phyloP scores from a whole-genome alignment of 2,113 vertebrate species.

The Clarias macrocephalus region DNA sequence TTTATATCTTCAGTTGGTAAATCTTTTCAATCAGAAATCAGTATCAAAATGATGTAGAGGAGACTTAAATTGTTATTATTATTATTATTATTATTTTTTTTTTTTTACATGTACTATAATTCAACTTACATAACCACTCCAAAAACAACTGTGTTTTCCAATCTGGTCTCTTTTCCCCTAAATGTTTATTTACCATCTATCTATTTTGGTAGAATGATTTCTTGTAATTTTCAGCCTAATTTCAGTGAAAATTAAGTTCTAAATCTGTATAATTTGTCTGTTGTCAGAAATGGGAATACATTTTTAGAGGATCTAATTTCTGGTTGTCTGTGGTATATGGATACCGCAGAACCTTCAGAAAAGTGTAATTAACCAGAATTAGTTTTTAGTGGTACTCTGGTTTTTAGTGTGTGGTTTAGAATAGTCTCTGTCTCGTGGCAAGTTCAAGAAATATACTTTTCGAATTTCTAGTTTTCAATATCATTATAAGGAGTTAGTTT shows the following conservation, averaged over 20 bases:
- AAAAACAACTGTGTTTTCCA: background rate
- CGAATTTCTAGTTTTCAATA: background rate
- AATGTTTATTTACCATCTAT: background rate
- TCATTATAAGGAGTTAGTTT: background rate
- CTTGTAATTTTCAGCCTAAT: background rate
- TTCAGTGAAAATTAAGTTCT: background rate
- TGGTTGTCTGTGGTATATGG: background rate
- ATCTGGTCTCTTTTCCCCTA: background rate
- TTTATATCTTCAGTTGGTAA: background rate
- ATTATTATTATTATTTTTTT: background rate
- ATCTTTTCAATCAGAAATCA: background rate
- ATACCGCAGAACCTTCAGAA: conserved; percentile 2
- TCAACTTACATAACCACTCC: background rate
- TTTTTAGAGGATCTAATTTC: conserved; percentile 1
- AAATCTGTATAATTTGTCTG: conserved; percentile 2
- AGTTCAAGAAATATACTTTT: background rate
- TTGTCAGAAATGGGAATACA: background rate
- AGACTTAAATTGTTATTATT: too few relatives aligned
- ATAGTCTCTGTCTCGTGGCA: background rate
- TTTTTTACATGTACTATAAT: background rate
- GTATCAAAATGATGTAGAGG: background rate
- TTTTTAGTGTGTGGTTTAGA: background rate
- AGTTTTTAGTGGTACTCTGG: conserved; percentile 1
- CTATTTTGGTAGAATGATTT: conserved; percentile 3
- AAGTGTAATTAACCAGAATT: conserved; percentile 24